Conservation (phyloP, 64 coral and sea anemone species). For the Hydrozoanthus tunicans region DNA sequence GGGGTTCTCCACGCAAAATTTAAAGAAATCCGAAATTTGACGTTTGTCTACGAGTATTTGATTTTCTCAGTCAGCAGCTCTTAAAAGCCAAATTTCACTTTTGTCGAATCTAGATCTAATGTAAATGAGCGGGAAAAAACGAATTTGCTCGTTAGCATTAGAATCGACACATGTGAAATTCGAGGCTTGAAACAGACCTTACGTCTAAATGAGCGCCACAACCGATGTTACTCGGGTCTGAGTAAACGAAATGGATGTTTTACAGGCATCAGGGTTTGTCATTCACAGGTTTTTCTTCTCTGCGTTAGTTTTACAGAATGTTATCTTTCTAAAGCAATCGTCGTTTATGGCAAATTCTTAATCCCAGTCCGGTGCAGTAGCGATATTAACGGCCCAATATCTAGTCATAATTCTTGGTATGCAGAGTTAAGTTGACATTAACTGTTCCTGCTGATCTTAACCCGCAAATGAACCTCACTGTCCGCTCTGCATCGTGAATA, state of each 20-base stretch:
- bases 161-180: no score
- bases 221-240: slow-evolving; percentile 50
- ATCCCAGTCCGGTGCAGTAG: slow-evolving; percentile 44
- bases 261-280: background rate
- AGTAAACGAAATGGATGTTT: slow-evolving; percentile 53
- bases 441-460: slow-evolving; percentile 15
- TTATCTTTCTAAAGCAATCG: slow-evolving; percentile 44
- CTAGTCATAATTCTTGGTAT: slow-evolving; percentile 21
- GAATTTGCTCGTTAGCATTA: no score
- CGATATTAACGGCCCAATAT: slow-evolving; percentile 19
- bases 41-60: no score
- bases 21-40: no score
- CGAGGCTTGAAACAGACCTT: no score
- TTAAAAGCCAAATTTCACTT: no score
- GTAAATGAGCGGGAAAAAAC: no score
- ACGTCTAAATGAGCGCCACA: slow-evolving; percentile 52
- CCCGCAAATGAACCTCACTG: slow-evolving; percentile 36
- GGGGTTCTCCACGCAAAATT: no score
- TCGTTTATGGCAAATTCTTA: slow-evolving; percentile 37
- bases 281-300: background rate
- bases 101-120: no score
- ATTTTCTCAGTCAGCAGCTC: no score
- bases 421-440: background rate
- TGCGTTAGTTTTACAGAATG: slow-evolving; percentile 49
- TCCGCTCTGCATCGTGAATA: background rate